Evolutionary conservation across 2,888 invertebrate genomes (phyloP).

Genomic region (Opisthograptis luteolata): DNA sequence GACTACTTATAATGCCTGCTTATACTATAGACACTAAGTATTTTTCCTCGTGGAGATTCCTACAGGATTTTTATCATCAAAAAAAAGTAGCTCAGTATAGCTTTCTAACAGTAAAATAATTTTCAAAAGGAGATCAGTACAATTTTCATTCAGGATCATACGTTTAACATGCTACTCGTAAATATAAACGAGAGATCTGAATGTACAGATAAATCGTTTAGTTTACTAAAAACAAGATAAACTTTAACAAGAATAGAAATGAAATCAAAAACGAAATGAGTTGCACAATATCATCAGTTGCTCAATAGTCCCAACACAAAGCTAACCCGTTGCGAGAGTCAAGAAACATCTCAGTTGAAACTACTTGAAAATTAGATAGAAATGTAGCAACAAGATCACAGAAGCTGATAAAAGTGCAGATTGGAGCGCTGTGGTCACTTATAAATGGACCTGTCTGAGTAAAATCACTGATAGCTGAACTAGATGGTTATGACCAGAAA

Average conservation of each 20-base stretch:
- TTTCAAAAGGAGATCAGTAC: too few relatives aligned
- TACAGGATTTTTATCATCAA: too few relatives aligned
- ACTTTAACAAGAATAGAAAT: not conserved
- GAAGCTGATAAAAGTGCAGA: slow-evolving; percentile 36
- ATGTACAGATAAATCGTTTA: not conserved
- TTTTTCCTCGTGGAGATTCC: too few relatives aligned
- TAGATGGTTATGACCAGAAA: slow-evolving; percentile 49
- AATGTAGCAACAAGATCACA: slow-evolving; percentile 36
- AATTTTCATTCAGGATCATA: too few relatives aligned
- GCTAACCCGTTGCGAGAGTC: slow-evolving; percentile 23
- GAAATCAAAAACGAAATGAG: slow-evolving; percentile 9
- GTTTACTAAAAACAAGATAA: slow-evolving; percentile 1
- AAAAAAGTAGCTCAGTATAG: too few relatives aligned
- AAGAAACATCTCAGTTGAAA: slow-evolving; percentile 28
- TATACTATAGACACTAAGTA: too few relatives aligned
- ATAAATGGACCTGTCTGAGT: slow-evolving; percentile 42
- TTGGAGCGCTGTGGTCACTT: slow-evolving; percentile 28
- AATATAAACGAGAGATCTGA: not conserved
- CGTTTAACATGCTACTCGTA: too few relatives aligned
- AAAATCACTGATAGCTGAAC: slow-evolving; percentile 45
- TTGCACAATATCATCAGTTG: slow-evolving; percentile 19
- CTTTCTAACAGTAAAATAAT: too few relatives aligned
- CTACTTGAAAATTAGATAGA: slow-evolving; percentile 32
- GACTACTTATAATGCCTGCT: too few relatives aligned
- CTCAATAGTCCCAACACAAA: slow-evolving; percentile 22